Conservation (phyloP, 2,113 vertebrate genomes). For the Indicator indicator region DNA sequence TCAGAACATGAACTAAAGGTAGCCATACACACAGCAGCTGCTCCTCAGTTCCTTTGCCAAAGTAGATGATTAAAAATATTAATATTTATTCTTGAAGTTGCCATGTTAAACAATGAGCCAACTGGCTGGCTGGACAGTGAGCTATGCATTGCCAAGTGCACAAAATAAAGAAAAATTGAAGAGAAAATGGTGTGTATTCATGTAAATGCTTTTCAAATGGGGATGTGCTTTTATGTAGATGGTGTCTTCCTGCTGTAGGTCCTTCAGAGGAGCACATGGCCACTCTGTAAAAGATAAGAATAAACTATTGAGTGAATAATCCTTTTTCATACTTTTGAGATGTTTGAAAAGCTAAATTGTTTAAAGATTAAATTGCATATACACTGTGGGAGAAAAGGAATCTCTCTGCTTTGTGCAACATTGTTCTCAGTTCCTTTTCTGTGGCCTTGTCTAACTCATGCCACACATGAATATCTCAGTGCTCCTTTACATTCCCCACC, state of each 20-base stretch:
- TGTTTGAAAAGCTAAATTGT: neutral
- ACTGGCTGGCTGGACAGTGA: neutral
- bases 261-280: neutral
- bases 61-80: conserved; percentile 36
- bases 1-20: conserved; percentile 7
- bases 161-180: neutral
- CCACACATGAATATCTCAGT: neutral
- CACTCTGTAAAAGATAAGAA: neutral
- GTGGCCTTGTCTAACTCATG: conserved; percentile 9
- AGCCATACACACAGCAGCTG: neutral
- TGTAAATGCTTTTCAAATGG: neutral
- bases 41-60: conserved; percentile 32
- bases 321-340: neutral
- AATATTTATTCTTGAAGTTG: conserved; percentile 56
- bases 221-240: neutral
- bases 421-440: neutral
- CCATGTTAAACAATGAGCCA: neutral
- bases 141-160: neutral
- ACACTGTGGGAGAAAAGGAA: neutral
- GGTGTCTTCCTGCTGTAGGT: neutral
- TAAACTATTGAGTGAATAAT: neutral
- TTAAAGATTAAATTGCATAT: neutral
- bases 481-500: conserved; percentile 49
- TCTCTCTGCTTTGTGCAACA: neutral
- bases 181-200: neutral